Evolutionary conservation across 23 tunicate genomes (phyloP), one percentile per base, ranked within the genome.

Genomic region (Halocynthia roretzi): DNA sequence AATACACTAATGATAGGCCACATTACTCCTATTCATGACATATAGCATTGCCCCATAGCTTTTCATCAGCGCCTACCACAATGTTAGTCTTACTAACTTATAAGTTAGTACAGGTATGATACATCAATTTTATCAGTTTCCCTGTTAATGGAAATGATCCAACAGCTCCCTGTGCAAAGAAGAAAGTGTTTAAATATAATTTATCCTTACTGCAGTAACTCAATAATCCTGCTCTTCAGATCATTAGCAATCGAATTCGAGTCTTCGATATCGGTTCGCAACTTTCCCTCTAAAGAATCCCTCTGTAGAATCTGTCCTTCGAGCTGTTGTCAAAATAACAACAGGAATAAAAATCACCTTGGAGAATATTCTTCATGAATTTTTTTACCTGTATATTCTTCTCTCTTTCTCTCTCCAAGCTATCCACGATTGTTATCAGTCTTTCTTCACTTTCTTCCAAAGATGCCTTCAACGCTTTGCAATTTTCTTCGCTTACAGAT

Each of bases 151-250:
- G 4, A 31, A 0, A 31, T 31, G 44, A 31, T 31, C 44, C 44
- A 31, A 31, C 44, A 31, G 44, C 44, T 31, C 4, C 44, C 44
- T 31, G 44, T 31, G 1, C 44, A 31, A 31, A 31, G 44, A 4
- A 31, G 44, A 31, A 31, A 31, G 44, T 31, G 44, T 31, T n/a
- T n/a, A 31, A 4, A 4, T 31, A 31, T 31, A 31, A 31, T 31
- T 0, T 14, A 65, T 14, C 55, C 78, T 74, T 10, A 74, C 78
- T 74, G 78, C 10, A 74, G 22, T 50, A 74, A 44, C 78, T 74
- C 64, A 53, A 74, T 74, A 21, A 74, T 62, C 55, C 55, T 74
- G 8, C 64, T 63, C 23, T 74, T 74, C 63, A 74, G 56, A 53
- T 74, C 78, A 54, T 53, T 1, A 8, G 66, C 54, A 8, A 74